Base-by-base conservation (phyloP, 2,113 vertebrate genomes). In the Microcebus ravelobensis region DNA sequence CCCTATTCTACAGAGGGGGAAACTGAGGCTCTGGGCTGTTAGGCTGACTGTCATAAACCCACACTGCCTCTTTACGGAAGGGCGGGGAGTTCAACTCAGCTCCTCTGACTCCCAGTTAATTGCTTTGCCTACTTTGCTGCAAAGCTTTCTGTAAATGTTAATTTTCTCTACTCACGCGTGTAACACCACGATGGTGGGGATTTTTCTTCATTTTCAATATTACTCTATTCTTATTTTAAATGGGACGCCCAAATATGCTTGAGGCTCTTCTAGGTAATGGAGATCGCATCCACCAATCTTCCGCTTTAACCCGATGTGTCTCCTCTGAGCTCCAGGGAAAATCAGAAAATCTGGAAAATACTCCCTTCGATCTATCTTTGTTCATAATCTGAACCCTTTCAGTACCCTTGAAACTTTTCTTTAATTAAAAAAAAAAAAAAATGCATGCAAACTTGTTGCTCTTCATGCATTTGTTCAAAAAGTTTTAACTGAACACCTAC, bases 151-250 rank as follows among this genome's bases (percentile, higher is more conserved):
- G 68, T 67, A 84, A 83, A 87, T 92, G 87, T 76, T 74, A 50
- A 95, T 92, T 94, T 96, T 87, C 74, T 92, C 76, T 86, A 83
- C 82, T 77, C 39, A 42, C 11, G 65, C 36, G 2, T 20, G 52
- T 73, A 85, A 57, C 9, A 21, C 76, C 20, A 20, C 42, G 95
- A 96, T 42, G 73, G 74, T 92, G n/a, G 74, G 23, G 34, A 23
- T 89, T 96, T 96, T 74, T 94, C 93, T 96, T 97, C 88, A 94
- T 95, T 90, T 95, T 87, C 79, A 79, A 15, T 83, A 79, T 93
- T 94, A 15, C 25, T 86, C 29, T 89, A 73, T 86, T 87, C 61
- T 52, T 87, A 70, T 77, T 92, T 83, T 94, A 96, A 94, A 61
- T 87, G 80, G 90, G 80, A 76, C 36, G 0, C 57, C 63, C 91